phyloP scores from a whole-genome alignment of 2,888 invertebrate genomes.

The Nemoura dubitans region DNA sequence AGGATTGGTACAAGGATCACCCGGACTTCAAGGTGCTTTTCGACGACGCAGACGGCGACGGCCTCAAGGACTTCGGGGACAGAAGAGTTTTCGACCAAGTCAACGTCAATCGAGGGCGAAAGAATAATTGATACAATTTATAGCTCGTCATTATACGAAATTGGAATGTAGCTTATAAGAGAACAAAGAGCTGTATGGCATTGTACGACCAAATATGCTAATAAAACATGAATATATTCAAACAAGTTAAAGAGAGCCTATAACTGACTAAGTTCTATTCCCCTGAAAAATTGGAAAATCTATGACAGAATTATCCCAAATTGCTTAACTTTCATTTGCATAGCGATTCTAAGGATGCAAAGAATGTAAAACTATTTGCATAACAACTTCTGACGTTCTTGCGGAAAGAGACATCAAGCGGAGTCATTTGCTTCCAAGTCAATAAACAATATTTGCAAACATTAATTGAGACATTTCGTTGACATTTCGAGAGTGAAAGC shows the following conservation, averaged over 20 bases:
- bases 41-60: constrained; percentile 53
- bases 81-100: constrained; percentile 52
- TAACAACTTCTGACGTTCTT: neutral
- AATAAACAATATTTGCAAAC: constrained; percentile 13
- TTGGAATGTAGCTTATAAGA: too few relatives aligned
- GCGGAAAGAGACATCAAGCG: neutral
- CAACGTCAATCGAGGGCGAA: constrained; percentile 46
- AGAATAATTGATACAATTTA: neutral
- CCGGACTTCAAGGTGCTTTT: constrained; percentile 54
- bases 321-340: neutral
- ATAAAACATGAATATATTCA: too few relatives aligned
- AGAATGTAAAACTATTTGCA: neutral
- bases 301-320: too few relatives aligned
- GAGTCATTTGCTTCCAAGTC: neutral
- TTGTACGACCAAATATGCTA: too few relatives aligned
- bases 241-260: too few relatives aligned
- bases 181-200: too few relatives aligned
- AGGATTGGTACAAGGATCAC: constrained; percentile 55
- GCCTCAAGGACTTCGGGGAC: constrained; percentile 54
- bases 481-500: constrained; percentile 28
- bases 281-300: too few relatives aligned
- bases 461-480: constrained; percentile 26
- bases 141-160: neutral
- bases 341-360: neutral
- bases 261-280: too few relatives aligned